Conservation (phyloP, 1,140 invertebrate species). For the Zaprionus vittiger region DNA sequence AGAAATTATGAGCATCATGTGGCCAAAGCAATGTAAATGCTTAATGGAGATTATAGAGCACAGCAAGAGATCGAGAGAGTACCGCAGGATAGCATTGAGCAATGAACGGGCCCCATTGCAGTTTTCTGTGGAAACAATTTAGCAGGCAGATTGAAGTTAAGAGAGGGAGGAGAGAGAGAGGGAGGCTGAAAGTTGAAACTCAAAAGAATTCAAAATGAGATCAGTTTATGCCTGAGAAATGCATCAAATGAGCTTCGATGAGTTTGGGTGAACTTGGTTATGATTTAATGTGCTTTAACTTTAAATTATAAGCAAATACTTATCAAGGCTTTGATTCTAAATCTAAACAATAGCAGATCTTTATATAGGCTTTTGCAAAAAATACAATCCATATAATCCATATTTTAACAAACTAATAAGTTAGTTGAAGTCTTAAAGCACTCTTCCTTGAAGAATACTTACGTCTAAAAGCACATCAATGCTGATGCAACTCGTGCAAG, state of each 20-base stretch:
- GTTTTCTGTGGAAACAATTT: constrained; percentile 29
- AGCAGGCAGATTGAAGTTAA: neutral
- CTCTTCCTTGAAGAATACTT: neutral
- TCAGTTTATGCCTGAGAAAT: neutral
- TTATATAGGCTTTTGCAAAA: neutral
- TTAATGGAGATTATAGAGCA: constrained; percentile 69
- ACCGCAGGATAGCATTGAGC: neutral
- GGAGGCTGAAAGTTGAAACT: neutral
- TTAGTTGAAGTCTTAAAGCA: too few relatives aligned
- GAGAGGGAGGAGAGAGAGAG: neutral
- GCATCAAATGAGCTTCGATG: neutral
- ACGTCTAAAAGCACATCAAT: neutral
- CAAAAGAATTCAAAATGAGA: neutral
- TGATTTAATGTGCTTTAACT: neutral
- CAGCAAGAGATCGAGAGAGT: constrained; percentile 21
- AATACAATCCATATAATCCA: neutral
- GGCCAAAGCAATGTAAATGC: constrained; percentile 52
- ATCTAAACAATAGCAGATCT: neutral
- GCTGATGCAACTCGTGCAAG: neutral
- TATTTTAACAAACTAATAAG: too few relatives aligned
- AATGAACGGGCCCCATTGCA: neutral
- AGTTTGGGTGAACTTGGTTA: neutral
- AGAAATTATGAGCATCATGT: constrained; percentile 67
- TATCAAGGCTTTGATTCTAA: neutral
- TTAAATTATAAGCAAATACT: neutral